Evolutionary conservation across 2,113 vertebrate genomes (phyloP).

Genomic region (Chaetodon auriga): DNA sequence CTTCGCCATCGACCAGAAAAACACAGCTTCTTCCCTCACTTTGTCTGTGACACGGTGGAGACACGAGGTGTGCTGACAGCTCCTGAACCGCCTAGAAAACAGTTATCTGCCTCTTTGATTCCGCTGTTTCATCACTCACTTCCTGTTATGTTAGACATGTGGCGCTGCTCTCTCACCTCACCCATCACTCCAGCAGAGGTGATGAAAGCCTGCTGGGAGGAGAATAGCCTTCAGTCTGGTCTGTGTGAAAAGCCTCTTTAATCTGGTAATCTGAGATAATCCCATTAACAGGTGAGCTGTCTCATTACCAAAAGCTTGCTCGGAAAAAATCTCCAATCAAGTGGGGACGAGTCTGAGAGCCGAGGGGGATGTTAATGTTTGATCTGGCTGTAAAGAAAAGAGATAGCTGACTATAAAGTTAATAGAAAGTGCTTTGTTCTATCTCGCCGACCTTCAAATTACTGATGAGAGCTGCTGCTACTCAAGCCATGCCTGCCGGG

Average conservation of each 20-base stretch:
- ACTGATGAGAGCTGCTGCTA: slow-evolving; percentile 11
- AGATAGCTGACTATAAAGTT: slow-evolving; percentile 37
- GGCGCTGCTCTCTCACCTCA: slow-evolving; percentile 50
- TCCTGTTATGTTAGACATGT: slow-evolving; percentile 19
- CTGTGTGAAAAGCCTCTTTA: slow-evolving; percentile 71
- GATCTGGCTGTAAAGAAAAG: slow-evolving; percentile 47
- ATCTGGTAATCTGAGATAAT: slow-evolving; percentile 81
- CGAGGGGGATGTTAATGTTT: slow-evolving; percentile 30
- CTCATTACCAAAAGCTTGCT: slow-evolving; percentile 60
- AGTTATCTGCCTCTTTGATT: background rate
- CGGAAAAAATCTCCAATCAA: slow-evolving; percentile 14
- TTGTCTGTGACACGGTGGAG: background rate
- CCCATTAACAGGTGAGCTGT: slow-evolving; percentile 81
- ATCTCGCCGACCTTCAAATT: slow-evolving; percentile 45
- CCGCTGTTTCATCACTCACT: slow-evolving; percentile 32
- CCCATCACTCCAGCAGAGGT: slow-evolving; percentile 67
- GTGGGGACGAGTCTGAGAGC: slow-evolving; percentile 18
- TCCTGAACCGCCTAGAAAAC: background rate
- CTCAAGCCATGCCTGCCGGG: slow-evolving; percentile 43
- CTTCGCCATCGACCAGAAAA: background rate
- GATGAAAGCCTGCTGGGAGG: slow-evolving; percentile 67
- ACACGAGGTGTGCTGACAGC: background rate
- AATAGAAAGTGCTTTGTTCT: slow-evolving; percentile 62
- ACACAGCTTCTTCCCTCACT: background rate
- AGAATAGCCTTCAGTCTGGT: slow-evolving; percentile 47